These are phyloP conservation scores for Chloebia gouldiae DNA, from an alignment of 2,113 vertebrate genomes.

Conservation along the genomic window DNA sequence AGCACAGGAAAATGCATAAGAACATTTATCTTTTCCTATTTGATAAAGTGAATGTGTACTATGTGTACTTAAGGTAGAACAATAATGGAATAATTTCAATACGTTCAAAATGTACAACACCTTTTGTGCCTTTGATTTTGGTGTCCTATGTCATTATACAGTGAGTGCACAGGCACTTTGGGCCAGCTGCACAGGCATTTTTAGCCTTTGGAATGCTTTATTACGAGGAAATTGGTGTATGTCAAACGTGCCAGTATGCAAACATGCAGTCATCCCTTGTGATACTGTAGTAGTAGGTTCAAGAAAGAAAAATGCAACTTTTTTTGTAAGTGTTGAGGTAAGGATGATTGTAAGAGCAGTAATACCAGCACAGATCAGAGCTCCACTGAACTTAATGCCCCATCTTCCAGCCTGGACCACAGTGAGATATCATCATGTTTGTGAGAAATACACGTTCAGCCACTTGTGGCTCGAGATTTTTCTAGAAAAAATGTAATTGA, in stretches of 20 bases:
- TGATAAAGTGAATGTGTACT: background rate
- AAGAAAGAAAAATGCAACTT: background rate
- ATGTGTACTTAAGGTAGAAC: background rate
- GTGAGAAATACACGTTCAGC: background rate
- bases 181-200: background rate
- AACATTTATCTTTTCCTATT: background rate
- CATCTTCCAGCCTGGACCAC: background rate
- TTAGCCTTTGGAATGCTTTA: background rate
- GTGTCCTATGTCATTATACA: fast-evolving
- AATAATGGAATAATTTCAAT: background rate
- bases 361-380: background rate
- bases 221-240: background rate
- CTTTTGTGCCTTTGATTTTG: background rate
- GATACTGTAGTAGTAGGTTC: background rate
- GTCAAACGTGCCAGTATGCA: fast-evolving
- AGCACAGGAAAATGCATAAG: background rate
- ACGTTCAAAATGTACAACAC: fast-evolving
- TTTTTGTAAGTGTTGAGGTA: fast-evolving
- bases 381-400: background rate
- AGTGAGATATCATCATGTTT: background rate
- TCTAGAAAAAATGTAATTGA: background rate
- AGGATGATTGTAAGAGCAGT: background rate
- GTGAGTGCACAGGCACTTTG: background rate
- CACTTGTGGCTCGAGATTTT: background rate
- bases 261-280: background rate